phyloP scores from a whole-genome alignment of 2,113 vertebrate genomes.

The Baryphthengus martii region DNA sequence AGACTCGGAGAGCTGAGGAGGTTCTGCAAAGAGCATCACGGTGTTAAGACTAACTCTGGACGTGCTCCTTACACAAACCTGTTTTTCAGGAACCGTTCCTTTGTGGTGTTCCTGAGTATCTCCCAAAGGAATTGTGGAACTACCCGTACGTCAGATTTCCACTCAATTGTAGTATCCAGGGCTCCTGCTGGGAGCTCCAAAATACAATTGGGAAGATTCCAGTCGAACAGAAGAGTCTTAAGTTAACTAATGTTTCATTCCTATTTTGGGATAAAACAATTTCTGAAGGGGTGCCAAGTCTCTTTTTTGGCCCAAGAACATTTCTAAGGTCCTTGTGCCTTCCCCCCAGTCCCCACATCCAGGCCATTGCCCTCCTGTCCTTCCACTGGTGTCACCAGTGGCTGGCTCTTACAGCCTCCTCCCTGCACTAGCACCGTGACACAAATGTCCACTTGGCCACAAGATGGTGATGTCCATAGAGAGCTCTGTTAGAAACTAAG shows the following conservation, averaged over 20 bases:
- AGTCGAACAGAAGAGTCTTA: background rate
- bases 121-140: background rate
- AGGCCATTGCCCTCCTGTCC: background rate
- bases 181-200: constrained; percentile 27
- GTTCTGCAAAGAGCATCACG: background rate
- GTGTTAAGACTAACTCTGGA: background rate
- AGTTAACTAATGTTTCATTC: background rate
- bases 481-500: background rate
- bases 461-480: background rate
- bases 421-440: background rate
- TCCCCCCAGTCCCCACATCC: background rate
- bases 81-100: background rate
- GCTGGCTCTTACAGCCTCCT: background rate
- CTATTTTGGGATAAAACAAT: constrained; percentile 1
- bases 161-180: background rate
- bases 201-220: constrained; percentile 17
- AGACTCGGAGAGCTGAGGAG: background rate
- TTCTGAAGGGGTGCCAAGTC: background rate
- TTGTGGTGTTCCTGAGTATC: background rate
- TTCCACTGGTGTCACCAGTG: background rate
- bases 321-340: background rate
- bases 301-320: background rate
- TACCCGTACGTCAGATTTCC: background rate
- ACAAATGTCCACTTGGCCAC: background rate
- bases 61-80: background rate